Evolutionary conservation across 2,113 vertebrate species (phyloP).

Genomic region (Burhinus oedicnemus): DNA sequence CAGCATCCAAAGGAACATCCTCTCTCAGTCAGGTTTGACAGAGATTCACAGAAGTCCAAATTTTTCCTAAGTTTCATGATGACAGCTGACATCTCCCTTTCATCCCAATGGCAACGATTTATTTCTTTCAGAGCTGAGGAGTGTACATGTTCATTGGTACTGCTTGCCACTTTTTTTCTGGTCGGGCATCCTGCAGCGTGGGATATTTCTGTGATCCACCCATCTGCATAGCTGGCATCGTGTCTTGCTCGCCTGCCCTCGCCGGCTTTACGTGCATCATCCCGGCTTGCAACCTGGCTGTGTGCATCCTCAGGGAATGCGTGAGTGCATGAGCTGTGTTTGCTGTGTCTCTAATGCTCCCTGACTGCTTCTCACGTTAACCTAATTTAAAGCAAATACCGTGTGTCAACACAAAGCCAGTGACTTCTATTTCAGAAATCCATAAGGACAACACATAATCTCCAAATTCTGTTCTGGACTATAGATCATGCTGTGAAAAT

Average conservation of each 20-base stretch:
- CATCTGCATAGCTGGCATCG: neutral
- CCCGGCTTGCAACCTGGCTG: neutral
- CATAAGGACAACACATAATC: neutral
- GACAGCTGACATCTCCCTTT: neutral
- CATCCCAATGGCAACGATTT: neutral
- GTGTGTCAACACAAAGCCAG: neutral
- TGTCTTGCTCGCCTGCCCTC: neutral
- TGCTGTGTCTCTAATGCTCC: neutral
- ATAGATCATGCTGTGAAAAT: neutral
- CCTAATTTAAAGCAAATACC: neutral
- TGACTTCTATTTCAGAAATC: neutral
- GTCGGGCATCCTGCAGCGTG: neutral
- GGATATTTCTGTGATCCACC: neutral
- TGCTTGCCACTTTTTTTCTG: neutral
- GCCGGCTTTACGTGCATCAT: neutral
- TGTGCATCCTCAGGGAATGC: neutral
- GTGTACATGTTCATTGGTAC: neutral
- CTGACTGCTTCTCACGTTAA: slow-evolving; percentile 30
- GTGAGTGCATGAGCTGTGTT: neutral
- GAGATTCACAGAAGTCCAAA: neutral
- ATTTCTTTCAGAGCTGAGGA: neutral
- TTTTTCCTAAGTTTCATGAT: neutral
- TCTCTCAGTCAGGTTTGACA: neutral
- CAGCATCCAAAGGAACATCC: neutral
- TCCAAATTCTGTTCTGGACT: slow-evolving; percentile 11